Base-by-base conservation (phyloP, 1,140 invertebrate species). In the Tyrophagus putrescentiae region DNA sequence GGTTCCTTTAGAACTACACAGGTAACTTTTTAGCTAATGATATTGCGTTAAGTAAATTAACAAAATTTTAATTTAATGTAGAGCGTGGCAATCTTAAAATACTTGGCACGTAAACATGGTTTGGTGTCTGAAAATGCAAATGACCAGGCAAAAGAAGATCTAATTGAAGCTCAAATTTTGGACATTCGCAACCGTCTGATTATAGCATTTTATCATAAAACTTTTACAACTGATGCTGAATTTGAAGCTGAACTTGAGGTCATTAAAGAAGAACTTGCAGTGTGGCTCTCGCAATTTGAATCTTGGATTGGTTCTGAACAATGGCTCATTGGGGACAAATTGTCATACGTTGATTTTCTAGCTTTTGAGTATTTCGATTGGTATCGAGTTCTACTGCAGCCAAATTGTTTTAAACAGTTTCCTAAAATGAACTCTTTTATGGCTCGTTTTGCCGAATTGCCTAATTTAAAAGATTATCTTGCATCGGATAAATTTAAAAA, bases 281-380 rank as follows among this genome's bases (percentile, higher is more conserved):
- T 53, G 45, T 21, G 69, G 67, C 36, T 64, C 77, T 64, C 68
- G 27, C 53, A 63, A 21, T 72, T 76, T 48, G 18, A 11, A 7
- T n/a, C 7, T 68, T 72, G 1, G 65, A 71, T 78, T 28, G 74
- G 72, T 3, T 65, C 70, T 25, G 68, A 68, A 6, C 62, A 69
- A 9, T 78, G 68, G 62, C 70, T 78, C 65, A 69, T 68, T 34
- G 76, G 76, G 11, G 68, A 75, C 4, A 70, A 72, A 23, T 72
- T 76, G 7, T 73, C 73, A 1, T 76, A 72, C 63, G 72, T 73
- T 4, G 77, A 78, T 62, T 78, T 78, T 63, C 64, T 73, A 36
- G 63, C 76, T 28, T 77, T 75, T 65, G 77, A 78, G 57, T 62
- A 71, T 4, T 63, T 78, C 25, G 75, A 78, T 63, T 69, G 72